Conservation (phyloP, 1,140 invertebrate genomes). For the Anastrepha obliqua region DNA sequence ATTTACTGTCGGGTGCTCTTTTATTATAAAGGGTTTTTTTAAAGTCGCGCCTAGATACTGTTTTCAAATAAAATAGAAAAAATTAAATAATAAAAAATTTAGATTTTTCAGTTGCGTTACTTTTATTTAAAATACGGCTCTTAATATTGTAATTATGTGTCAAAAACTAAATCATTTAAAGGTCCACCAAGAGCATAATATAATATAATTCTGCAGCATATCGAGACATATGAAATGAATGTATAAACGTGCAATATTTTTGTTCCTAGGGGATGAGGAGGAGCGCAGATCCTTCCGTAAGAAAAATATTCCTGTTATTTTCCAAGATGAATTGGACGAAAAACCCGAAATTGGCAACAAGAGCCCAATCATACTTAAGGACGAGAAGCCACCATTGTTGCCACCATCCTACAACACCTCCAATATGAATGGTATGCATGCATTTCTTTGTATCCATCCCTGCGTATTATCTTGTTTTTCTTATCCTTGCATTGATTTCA, state of each 20-base stretch:
- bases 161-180: too few relatives aligned
- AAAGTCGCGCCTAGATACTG: too few relatives aligned
- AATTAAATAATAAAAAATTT: too few relatives aligned
- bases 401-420: constrained; percentile 77
- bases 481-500: constrained; percentile 23
- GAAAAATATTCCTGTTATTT: constrained; percentile 95
- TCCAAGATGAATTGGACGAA: constrained; percentile 94
- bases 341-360: constrained; percentile 91
- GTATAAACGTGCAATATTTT: constrained; percentile 3
- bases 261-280: constrained; percentile 81
- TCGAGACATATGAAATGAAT: background rate
- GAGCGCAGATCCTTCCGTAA: constrained; percentile 88
- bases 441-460: background rate
- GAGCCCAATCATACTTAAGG: constrained; percentile 92
- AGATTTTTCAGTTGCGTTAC: too few relatives aligned
- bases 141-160: too few relatives aligned
- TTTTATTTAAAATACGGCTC: too few relatives aligned
- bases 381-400: constrained; percentile 91
- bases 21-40: too few relatives aligned
- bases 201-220: too few relatives aligned
- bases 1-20: too few relatives aligned
- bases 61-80: too few relatives aligned
- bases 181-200: too few relatives aligned
- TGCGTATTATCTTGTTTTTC: background rate
- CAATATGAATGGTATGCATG: constrained; percentile 68